Percentiles rank a stretch among this genome's conserved stretches.
phyloP scores from a whole-genome alignment of 2,888 invertebrate genomes.

The Proisotoma minuta region DNA sequence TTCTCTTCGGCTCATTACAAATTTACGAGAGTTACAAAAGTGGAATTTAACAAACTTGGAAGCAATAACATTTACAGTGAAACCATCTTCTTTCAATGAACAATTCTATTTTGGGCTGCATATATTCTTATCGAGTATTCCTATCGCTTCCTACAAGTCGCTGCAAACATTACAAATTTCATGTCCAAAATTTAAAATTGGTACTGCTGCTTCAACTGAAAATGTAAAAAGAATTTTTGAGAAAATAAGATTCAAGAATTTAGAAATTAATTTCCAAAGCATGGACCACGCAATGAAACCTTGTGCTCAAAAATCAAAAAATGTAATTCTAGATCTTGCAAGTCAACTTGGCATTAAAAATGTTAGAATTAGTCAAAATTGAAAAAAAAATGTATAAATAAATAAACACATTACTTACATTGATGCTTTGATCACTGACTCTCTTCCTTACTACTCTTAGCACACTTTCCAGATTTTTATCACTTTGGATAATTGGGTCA shows the following conservation, averaged over 20 bases:
- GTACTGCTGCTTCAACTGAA: too few species aligned
- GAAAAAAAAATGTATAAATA: background rate
- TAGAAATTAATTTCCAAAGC: too few species aligned
- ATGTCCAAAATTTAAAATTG: background rate
- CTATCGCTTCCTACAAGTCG: background rate
- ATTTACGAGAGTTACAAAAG: slow-evolving; percentile 9
- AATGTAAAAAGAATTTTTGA: too few species aligned
- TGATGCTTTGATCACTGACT: slow-evolving; percentile 35
- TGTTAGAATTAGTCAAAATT: background rate
- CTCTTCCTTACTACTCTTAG: slow-evolving; percentile 44
- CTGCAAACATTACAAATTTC: background rate
- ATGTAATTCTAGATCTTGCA: too few species aligned
- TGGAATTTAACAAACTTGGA: slow-evolving; percentile 11
- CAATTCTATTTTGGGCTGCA: slow-evolving; percentile 23
- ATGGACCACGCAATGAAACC: too few species aligned
- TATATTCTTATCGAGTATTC: slow-evolving; percentile 15
- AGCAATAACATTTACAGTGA: slow-evolving; percentile 1
- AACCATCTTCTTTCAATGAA: slow-evolving; percentile 16
- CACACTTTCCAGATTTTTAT: slow-evolving; percentile 35
- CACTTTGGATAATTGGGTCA: slow-evolving; percentile 25
- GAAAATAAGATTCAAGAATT: too few species aligned
- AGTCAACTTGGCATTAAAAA: too few species aligned
- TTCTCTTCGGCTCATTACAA: slow-evolving; percentile 8
- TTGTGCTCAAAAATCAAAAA: too few species aligned
- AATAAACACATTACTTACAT: slow-evolving; percentile 31